These are phyloP conservation scores for Myodes glareolus DNA, from an alignment of 2,113 vertebrate genomes.

Conservation along the genomic window DNA sequence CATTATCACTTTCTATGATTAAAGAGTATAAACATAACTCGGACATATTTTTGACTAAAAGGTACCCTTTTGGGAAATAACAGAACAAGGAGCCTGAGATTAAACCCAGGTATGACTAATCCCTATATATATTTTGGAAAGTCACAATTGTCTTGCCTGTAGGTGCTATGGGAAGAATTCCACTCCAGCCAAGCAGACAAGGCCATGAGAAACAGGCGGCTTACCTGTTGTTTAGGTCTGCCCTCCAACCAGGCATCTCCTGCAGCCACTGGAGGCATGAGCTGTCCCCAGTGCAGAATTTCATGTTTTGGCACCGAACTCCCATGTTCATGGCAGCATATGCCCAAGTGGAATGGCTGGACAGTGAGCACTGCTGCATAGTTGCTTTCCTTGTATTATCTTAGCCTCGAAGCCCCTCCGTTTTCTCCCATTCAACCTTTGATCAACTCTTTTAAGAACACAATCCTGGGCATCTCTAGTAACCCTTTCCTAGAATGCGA, in stretches of 20 bases:
- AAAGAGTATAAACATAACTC: neutral
- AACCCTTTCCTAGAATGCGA: neutral
- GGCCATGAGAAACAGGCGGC: neutral
- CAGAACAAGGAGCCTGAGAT: neutral
- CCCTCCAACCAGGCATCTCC: neutral
- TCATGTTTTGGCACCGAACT: neutral
- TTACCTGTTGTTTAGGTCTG: neutral
- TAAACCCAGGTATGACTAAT: neutral
- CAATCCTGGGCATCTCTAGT: neutral
- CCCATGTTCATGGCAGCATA: neutral
- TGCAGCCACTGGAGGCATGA: neutral
- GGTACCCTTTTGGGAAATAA: neutral
- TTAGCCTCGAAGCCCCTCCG: neutral
- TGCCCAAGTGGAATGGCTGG: neutral
- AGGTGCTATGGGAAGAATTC: neutral
- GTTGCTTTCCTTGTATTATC: neutral
- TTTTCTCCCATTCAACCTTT: neutral
- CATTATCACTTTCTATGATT: neutral
- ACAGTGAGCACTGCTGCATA: neutral
- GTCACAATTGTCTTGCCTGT: neutral
- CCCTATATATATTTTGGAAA: neutral
- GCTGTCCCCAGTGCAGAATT: accelerated
- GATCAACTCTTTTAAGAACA: constrained; percentile 14
- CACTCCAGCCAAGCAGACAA: neutral
- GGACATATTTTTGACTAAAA: neutral